Base-by-base conservation (phyloP, 2,797 vertebrate species). In the Coilia nasus region DNA sequence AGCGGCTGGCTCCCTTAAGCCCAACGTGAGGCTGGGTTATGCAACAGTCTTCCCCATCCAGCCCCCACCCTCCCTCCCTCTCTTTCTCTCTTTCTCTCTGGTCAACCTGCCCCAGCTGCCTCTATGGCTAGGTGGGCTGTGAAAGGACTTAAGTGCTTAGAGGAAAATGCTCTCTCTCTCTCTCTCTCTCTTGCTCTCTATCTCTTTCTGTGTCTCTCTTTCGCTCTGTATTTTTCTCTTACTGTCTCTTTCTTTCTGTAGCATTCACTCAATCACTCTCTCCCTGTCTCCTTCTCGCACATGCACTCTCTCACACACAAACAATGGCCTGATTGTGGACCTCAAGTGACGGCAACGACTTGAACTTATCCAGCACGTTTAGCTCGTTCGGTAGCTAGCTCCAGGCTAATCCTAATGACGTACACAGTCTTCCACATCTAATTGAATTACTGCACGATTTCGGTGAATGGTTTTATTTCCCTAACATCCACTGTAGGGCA, bases 11-110 rank as follows among this genome's bases (percentile, higher is more conserved):
- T 92, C 88, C 92, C 88, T 92, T 93, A 93, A 94, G 92, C 91
- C 89, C 88, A 87, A 91, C 71, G 57, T 94, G 90, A 94, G 93
- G 87, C 88, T 86, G 31, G 54, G 89, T 95, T 94, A 94, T 81
- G 87, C 91, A 95, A 94, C 93, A 88, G 87, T 83, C 89, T 91
- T 89, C 88, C 81, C 83, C 57, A 25, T 44, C 81, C 57, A 41
- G 62, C 85, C 62, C 62, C 23, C 10, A 19, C 62, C 28, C 64
- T 15, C 64, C 11, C 12, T 28, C 64, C 1, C 5, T 23, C n/a
- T 3, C 21, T 10, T 1, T 6, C 60, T 15, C 3, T 15, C 15
- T 4, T 15, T 9, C 64, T 35, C 67, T 35, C 14, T 0, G 14
- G 28, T 35, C 23, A 21, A 31, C 17, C 31, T 19, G 67, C 67